Evolutionary conservation across 2,113 vertebrate species (phyloP), one percentile per base, ranked within the genome.

Genomic region (Alouatta palliata): DNA sequence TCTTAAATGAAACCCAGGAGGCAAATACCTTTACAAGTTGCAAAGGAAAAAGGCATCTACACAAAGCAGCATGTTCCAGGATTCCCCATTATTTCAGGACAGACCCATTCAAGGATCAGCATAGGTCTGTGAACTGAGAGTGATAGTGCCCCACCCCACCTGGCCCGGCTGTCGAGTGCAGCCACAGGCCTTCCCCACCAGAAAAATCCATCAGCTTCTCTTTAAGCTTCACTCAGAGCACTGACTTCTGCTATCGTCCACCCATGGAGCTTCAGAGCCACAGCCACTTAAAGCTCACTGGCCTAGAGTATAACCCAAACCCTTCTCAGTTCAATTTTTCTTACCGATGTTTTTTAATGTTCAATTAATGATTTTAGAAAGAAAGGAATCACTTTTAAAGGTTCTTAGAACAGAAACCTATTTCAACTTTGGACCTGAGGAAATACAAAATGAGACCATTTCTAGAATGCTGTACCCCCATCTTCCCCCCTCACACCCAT

Each of bases 201-300:
- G 47, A 56, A 70, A 84, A 20, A 30, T 13, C 5, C 1, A 8
- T 16, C 2, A 7, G 19, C 5, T 43, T 58, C 75, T 68, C 70
- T n/a, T 64, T 1, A 0, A 23, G 17, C 66, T 23, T 0, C 43
- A 4, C 45, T 1, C 1, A 3, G 32, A 6, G 19, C 21, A 6
- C 20, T 37, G 27, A 17, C 35, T 30, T 1, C 35, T n/a, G 16
- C 27, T 56, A 8, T 3, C 0, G 16, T 25, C 8, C 17, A 37
- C 2, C 13, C 43, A 25, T 3, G 56, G 3, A 20, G 8, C 68
- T 30, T 17, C 30, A 32, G 21, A 54, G 43, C 8, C 16, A 17
- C 9, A 14, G 54, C 40, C 32, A 52, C 35, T 1, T 5, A 25
- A 47, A 35, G 43, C 40, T 83, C 76, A 6, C 13, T 37, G 30